These are phyloP conservation scores for Chionomys nivalis DNA, from an alignment of 2,113 vertebrate genomes.

Conservation along the genomic window DNA sequence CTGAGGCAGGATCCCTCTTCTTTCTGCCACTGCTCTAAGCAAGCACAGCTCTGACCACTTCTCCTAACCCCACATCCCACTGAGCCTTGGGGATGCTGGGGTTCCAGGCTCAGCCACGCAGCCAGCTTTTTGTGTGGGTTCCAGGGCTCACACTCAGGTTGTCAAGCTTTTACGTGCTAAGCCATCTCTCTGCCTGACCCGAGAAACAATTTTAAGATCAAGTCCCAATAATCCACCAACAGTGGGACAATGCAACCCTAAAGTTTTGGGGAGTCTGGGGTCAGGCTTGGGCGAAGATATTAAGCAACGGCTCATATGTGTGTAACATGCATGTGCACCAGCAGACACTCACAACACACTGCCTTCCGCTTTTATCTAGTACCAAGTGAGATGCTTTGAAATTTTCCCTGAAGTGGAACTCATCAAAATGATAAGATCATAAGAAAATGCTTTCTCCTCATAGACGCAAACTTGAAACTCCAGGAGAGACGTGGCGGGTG, in stretches of 20 bases:
- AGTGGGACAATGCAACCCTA: neutral
- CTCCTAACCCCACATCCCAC: neutral
- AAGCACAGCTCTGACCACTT: neutral
- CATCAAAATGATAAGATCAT: neutral
- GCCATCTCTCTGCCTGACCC: neutral
- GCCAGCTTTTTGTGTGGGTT: neutral
- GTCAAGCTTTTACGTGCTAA: neutral
- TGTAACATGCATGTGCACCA: neutral
- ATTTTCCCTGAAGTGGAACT: neutral
- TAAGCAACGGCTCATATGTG: neutral
- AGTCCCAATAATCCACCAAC: neutral
- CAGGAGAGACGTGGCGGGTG: neutral
- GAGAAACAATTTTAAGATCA: constrained; percentile 4
- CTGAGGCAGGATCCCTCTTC: neutral
- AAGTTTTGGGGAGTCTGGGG: neutral
- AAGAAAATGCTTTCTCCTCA: neutral
- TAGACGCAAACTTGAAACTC: neutral
- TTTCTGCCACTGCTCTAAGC: neutral
- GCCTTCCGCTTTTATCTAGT: neutral
- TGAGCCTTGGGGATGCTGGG: neutral
- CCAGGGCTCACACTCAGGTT: neutral
- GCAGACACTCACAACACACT: neutral
- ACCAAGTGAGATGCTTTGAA: neutral
- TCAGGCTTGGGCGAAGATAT: neutral
- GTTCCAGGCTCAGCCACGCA: neutral